Conservation (phyloP, 2,113 vertebrate species). For the Eudyptes chrysolophus region DNA sequence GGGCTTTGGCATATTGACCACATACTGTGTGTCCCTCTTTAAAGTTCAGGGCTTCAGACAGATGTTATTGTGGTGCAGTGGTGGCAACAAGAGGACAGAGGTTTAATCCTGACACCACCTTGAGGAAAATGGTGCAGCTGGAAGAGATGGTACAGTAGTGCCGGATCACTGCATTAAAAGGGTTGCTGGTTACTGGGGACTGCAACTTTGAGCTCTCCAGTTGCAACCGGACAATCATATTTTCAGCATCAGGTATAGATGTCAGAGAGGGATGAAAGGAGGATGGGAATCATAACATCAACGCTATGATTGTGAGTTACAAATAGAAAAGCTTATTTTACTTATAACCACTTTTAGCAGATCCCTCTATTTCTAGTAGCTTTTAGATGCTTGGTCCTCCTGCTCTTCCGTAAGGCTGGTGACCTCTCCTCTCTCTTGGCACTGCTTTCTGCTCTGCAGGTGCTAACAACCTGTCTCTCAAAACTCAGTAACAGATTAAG, state of each 20-base stretch:
- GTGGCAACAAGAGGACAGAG: not conserved
- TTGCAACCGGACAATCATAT: not conserved
- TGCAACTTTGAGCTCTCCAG: not conserved
- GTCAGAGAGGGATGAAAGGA: not conserved
- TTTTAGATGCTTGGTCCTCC: not conserved
- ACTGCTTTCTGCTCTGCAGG: not conserved
- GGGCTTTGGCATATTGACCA: not conserved
- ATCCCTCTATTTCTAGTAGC: not conserved
- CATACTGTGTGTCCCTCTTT: not conserved
- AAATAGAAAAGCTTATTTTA: constrained; percentile 1
- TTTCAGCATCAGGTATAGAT: not conserved
- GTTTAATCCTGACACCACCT: not conserved
- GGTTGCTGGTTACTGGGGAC: not conserved
- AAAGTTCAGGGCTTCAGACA: not conserved
- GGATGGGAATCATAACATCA: not conserved
- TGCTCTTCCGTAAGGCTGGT: not conserved
- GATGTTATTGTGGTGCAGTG: not conserved
- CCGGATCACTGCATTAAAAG: not conserved
- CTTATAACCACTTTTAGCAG: not conserved
- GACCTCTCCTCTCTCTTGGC: not conserved
- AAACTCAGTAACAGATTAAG: not conserved
- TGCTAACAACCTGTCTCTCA: not conserved
- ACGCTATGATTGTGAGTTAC: not conserved
- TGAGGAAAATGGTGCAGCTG: not conserved
- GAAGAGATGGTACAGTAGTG: not conserved